Conservation (phyloP, 2,113 vertebrate species). For the Datnioides undecimradiatus region DNA sequence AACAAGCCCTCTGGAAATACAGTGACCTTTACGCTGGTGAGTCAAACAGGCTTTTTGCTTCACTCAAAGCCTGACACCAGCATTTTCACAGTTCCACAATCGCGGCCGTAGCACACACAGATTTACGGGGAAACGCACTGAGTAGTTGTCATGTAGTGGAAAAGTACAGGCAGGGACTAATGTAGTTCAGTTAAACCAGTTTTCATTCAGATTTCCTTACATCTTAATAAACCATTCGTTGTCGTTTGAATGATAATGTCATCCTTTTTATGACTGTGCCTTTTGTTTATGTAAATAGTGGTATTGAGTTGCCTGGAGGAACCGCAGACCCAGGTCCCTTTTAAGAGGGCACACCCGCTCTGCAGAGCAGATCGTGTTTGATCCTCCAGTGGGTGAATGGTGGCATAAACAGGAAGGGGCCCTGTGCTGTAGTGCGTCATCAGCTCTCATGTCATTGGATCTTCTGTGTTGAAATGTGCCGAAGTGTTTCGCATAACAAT, state of each 20-base stretch:
- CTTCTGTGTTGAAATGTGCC: slow-evolving; percentile 71
- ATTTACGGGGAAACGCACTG: not conserved
- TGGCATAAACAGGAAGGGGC: slow-evolving; percentile 81
- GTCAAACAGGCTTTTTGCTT: slow-evolving; percentile 22
- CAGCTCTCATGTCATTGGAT: slow-evolving; percentile 69
- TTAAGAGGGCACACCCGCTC: slow-evolving; percentile 46
- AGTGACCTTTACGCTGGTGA: slow-evolving; percentile 62
- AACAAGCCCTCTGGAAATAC: slow-evolving; percentile 61
- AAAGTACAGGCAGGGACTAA: not conserved
- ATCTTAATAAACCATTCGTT: not conserved
- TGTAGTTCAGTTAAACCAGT: not conserved
- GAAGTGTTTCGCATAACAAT: slow-evolving; percentile 71
- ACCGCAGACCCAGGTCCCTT: not conserved
- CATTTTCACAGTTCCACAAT: slow-evolving; percentile 14
- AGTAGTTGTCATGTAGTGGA: not conserved
- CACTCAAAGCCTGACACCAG: not conserved
- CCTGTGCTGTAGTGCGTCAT: slow-evolving; percentile 75
- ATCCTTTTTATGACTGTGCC: not conserved
- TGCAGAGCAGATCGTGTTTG: slow-evolving; percentile 57
- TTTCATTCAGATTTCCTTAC: not conserved
- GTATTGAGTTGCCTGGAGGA: slow-evolving; percentile 16
- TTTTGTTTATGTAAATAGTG: not conserved
- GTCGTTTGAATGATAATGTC: not conserved
- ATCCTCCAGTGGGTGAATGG: slow-evolving; percentile 66
- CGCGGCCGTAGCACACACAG: not conserved